Evolutionary conservation across 2,888 invertebrate species (phyloP).

Genomic region (Cyclophora punctaria): DNA sequence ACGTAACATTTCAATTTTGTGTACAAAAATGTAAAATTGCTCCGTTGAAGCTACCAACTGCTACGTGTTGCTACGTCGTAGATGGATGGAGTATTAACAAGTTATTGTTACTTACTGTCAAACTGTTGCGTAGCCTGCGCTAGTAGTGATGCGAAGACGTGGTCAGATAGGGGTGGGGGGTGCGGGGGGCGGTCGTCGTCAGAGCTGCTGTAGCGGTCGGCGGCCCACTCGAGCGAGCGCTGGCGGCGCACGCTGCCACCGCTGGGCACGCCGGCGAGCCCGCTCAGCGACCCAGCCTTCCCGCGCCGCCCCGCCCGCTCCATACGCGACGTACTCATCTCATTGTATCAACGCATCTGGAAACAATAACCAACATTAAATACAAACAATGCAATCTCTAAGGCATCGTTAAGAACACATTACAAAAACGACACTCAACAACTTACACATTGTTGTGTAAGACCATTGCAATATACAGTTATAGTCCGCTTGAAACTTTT

Average conservation of each 20-base stretch:
- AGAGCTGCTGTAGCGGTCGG: conserved; percentile 74
- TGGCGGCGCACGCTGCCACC: conserved; percentile 62
- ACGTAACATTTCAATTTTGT: too few species aligned
- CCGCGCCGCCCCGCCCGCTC: conserved; percentile 63
- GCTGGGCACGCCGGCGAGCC: conserved; percentile 49
- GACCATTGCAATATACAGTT: too few species aligned
- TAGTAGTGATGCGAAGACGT: conserved; percentile 69
- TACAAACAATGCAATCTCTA: too few species aligned
- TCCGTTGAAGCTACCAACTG: too few species aligned
- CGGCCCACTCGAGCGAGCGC: conserved; percentile 75
- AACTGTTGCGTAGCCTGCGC: conserved; percentile 73
- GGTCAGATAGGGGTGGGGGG: conserved; percentile 67
- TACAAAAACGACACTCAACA: too few species aligned
- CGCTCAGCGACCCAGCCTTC: conserved; percentile 65
- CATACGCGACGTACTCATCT: conserved; percentile 53
- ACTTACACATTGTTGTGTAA: too few species aligned
- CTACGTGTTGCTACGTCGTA: too few species aligned
- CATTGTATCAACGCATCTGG: conserved; percentile 53
- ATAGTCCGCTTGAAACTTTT: too few species aligned
- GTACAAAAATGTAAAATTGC: too few species aligned
- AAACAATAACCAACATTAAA: conserved; percentile 16
- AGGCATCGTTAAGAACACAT: too few species aligned
- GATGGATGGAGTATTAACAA: too few species aligned
- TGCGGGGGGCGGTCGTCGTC: conserved; percentile 69
- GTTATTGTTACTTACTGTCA: conserved; percentile 46